Evolutionary conservation across 2,888 invertebrate genomes (phyloP), one percentile per base, ranked within the genome.

Genomic region (Hypolimnas misippus): DNA sequence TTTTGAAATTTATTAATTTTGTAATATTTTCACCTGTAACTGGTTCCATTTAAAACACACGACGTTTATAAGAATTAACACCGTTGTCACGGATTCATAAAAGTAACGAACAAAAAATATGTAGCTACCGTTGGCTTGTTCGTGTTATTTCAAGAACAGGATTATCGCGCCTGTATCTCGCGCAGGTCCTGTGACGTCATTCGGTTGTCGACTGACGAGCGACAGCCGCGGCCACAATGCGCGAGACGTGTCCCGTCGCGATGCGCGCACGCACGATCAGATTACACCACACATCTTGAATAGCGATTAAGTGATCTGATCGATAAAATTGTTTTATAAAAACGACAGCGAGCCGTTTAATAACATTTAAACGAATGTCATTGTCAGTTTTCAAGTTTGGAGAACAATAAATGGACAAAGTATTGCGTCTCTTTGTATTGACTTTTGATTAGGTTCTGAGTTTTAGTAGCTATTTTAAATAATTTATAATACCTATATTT

Each of bases 241-340:
- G n/a, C n/a, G n/a, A n/a, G n/a, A n/a, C n/a, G n/a, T n/a, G n/a
- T n/a, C n/a, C n/a, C n/a, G n/a, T n/a, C n/a, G n/a, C n/a, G n/a
- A n/a, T n/a, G n/a, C n/a, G n/a, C n/a, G n/a, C 19, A 38, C 38
- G 38, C 57, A 14, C 33, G 57, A 35, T 57, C 57, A 25, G 35
- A 29, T 55, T 31, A 55, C 42, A 21, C 5, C 21, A 35, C n/a
- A 33, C 29, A 40, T 40, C 57, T 16, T 29, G 50, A 50, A 57
- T 57, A 57, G 16, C 16, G 57, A 57, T 57, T 25, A 33, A 58
- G 42, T 10, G 42, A 58, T 57, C n/a, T 14, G 12, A 16, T 42
- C 40, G 58, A 51, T 52, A 42, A 42, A 12, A 31, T 38, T 7
- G 8, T 40, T 58, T 42, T 2, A n/a, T n/a, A n/a, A n/a, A n/a